Evolutionary conservation across 2,797 vertebrate genomes (phyloP), one percentile per base, ranked within the genome.

Genomic region (Pachyuromys duprasi): DNA sequence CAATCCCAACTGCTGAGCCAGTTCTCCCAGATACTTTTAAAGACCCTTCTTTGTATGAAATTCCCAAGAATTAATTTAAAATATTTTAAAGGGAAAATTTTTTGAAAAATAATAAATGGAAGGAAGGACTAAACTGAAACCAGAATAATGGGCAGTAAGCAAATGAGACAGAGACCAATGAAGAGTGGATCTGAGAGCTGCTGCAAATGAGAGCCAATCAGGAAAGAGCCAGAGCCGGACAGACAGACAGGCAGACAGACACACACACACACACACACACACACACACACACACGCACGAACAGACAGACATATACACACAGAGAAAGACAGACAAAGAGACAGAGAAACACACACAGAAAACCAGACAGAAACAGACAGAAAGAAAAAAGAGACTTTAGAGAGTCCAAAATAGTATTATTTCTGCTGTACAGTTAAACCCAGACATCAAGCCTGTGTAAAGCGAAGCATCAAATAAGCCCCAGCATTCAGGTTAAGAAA

Each of bases 91-190:
- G 31, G 42, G 42, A 84, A 67, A 84, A 42, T 67, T 49, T 62
- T 11, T 67, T 65, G 12, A 67, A 49, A 65, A 65, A 22, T 65
- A 67, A 22, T 33, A 42, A 80, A 91, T 6, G 49, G 49, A 9
- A 49, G 49, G 49, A 90, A 89, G 62, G 53, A 60, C 14, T 18
- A 86, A 82, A 22, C 36, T 14, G n/a, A 94, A 92, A 78, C 20
- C 69, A 42, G 5, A 87, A 76, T 69, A 96, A 49, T 17, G 81
- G 62, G 53, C 31, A 45, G 22, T 45, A 86, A 81, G 45, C 42
- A 74, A 63, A 4, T 5, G 3, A 49, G 53, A 31, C 33, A 39
- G 55, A 83, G 13, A 72, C 12, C 12, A 42, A 57, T 3, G 49
- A 72, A 55, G 60, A 65, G 13, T 8, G 12, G 42, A 36, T 28